A percentile compares a stretch with the other conserved stretches of the same genome.
Evolutionary conservation across 2,888 invertebrate species (phyloP).

Genomic region (Odontocolon sp.): DNA sequence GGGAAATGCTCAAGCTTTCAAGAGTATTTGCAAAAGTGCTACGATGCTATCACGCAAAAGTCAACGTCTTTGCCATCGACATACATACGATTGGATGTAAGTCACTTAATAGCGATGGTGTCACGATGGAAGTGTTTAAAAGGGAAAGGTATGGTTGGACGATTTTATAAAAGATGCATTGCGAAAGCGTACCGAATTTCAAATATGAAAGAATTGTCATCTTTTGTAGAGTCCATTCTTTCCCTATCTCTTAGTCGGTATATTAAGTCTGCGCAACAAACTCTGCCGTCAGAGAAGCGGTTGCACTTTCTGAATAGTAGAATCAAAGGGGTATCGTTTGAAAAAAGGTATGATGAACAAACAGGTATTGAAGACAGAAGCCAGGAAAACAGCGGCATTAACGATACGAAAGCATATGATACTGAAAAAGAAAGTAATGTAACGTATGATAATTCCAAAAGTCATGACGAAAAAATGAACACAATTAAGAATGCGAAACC

Average conservation of each 20-base stretch:
- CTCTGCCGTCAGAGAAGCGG: slow-evolving; percentile 28
- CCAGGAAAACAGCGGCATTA: too few relatives aligned
- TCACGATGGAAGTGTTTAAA: slow-evolving; percentile 54
- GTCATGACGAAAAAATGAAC: not conserved
- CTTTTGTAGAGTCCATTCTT: slow-evolving; percentile 55
- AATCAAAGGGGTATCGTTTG: not conserved
- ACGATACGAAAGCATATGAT: too few relatives aligned
- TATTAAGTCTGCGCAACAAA: slow-evolving; percentile 22
- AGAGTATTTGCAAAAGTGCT: slow-evolving; percentile 37
- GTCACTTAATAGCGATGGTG: slow-evolving; percentile 56
- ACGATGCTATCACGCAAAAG: not conserved
- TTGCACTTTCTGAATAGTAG: slow-evolving; percentile 36
- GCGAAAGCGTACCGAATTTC: slow-evolving; percentile 54
- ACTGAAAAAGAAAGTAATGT: too few relatives aligned
- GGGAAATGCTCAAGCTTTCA: slow-evolving; percentile 22
- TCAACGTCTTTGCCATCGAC: slow-evolving; percentile 7
- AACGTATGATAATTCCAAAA: not conserved
- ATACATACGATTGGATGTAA: slow-evolving; percentile 53
- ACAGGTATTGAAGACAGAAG: too few relatives aligned
- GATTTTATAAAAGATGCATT: slow-evolving; percentile 56
- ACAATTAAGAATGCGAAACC: not conserved
- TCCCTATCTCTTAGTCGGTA: slow-evolving; percentile 50
- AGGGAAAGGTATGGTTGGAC: slow-evolving; percentile 13
- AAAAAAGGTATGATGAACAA: not conserved
- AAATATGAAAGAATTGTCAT: slow-evolving; percentile 19